phyloP scores from a whole-genome alignment of 1,140 invertebrate species.

The Catajapyx aquilonaris region DNA sequence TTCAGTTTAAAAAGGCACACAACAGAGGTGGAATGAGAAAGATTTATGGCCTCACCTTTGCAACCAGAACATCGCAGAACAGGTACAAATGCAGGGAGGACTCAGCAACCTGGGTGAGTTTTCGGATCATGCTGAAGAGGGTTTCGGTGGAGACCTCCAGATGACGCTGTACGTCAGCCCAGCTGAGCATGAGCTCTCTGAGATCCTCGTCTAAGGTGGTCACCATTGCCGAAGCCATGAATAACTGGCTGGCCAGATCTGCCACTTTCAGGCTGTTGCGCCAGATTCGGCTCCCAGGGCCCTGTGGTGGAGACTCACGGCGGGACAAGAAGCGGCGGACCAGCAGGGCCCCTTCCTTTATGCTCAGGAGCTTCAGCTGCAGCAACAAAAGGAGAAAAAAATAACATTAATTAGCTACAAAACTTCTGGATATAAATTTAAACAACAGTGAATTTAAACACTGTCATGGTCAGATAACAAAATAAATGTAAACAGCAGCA shows the following conservation, averaged over 20 bases:
- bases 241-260: conserved; percentile 25
- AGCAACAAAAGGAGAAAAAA: too few relatives aligned
- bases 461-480: too few relatives aligned
- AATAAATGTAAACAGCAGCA: too few relatives aligned
- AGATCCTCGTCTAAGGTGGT: conserved; percentile 6
- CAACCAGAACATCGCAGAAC: conserved; percentile 28
- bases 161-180: conserved; percentile 14
- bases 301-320: conserved; percentile 10
- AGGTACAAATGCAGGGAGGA: conserved; percentile 32
- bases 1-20: neutral
- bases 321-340: conserved; percentile 8
- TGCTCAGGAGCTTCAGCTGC: too few relatives aligned
- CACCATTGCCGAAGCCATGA: conserved; percentile 28
- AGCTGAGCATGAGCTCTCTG: conserved; percentile 14
- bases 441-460: too few relatives aligned
- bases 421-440: too few relatives aligned
- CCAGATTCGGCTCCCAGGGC: conserved; percentile 25
- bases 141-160: conserved; percentile 10
- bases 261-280: conserved; percentile 26
- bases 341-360: conserved; percentile 7
- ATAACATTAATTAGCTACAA: too few relatives aligned
- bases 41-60: conserved; percentile 24
- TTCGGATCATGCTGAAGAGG: conserved; percentile 22
- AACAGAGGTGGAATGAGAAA: neutral
- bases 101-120: conserved; percentile 29